These are phyloP conservation scores for Tenebrosternarchus preto DNA, from an alignment of 2,113 vertebrate genomes.

Conservation along the genomic window DNA sequence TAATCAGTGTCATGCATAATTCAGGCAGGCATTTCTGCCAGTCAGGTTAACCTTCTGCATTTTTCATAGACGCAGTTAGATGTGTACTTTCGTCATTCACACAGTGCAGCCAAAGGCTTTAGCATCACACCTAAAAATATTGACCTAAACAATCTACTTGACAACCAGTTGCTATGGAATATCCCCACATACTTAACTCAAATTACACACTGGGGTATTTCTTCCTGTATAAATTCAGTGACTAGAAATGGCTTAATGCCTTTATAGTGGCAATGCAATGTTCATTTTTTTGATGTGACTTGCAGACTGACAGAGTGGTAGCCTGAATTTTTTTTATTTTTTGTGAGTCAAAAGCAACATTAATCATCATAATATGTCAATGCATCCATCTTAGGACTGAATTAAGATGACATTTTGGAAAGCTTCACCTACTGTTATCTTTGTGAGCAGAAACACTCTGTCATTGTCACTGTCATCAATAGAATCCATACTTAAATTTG, in stretches of 20 bases:
- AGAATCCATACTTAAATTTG: background rate
- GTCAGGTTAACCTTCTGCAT: conserved; percentile 58
- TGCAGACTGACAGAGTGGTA: background rate
- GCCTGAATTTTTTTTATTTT: background rate
- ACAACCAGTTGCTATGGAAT: too few relatives aligned
- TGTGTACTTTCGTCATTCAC: conserved; percentile 18
- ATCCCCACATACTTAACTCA: background rate
- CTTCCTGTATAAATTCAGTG: background rate
- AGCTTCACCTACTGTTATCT: conserved; percentile 37
- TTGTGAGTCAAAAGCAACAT: conserved; percentile 37
- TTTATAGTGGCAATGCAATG: background rate
- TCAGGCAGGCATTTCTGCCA: conserved; percentile 59
- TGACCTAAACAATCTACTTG: background rate
- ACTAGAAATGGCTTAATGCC: background rate
- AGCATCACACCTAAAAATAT: background rate
- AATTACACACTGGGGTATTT: conserved; percentile 31
- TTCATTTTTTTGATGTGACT: background rate
- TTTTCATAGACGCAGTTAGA: conserved; percentile 55
- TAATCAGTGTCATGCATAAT: conserved; percentile 66
- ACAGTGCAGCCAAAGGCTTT: background rate
- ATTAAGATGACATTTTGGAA: conserved; percentile 44
- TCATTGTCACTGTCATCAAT: conserved; percentile 38
- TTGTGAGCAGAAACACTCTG: conserved; percentile 25
- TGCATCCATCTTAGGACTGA: conserved; percentile 10
- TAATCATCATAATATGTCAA: conserved; percentile 50